phyloP scores from a whole-genome alignment of 2,797 vertebrate genomes.

The Lagorchestes hirsutus region DNA sequence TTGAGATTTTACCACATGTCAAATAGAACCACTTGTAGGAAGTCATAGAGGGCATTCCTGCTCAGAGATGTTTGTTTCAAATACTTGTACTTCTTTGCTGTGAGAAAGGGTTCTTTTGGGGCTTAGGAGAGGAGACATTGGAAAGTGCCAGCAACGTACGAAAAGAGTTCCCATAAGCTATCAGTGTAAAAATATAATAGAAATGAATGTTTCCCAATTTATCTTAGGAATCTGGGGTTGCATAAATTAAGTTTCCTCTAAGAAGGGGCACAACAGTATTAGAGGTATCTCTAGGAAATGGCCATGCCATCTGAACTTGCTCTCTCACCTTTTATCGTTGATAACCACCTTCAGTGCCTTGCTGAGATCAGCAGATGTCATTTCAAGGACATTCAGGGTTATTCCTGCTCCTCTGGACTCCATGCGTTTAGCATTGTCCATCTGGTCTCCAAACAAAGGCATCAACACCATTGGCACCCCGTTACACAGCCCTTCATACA shows the following conservation, averaged over 20 bases:
- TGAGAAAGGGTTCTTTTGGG: neutral
- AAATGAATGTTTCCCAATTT: neutral
- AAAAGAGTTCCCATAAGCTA: neutral
- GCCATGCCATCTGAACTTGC: neutral
- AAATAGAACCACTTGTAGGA: neutral
- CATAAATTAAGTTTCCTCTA: neutral
- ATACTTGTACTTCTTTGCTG: neutral
- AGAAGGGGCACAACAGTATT: neutral
- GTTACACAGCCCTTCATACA: conserved; percentile 95
- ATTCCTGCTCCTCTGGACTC: conserved; percentile 89
- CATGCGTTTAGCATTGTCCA: conserved; percentile 90
- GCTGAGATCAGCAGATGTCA: conserved; percentile 88
- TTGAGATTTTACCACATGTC: neutral
- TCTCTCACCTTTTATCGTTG: conserved; percentile 90
- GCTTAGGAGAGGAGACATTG: neutral
- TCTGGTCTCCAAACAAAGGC: conserved; percentile 92
- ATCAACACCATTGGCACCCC: conserved; percentile 94
- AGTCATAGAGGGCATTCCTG: neutral
- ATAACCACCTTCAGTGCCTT: conserved; percentile 90
- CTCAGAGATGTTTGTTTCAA: neutral
- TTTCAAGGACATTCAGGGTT: conserved; percentile 86
- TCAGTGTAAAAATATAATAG: neutral
- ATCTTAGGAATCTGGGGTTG: neutral
- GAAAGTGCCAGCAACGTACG: neutral
- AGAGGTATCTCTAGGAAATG: neutral